Percentiles rank a stretch among this genome's conserved stretches.
phyloP scores from a whole-genome alignment of 2,888 invertebrate genomes.

The Apantesis nais region DNA sequence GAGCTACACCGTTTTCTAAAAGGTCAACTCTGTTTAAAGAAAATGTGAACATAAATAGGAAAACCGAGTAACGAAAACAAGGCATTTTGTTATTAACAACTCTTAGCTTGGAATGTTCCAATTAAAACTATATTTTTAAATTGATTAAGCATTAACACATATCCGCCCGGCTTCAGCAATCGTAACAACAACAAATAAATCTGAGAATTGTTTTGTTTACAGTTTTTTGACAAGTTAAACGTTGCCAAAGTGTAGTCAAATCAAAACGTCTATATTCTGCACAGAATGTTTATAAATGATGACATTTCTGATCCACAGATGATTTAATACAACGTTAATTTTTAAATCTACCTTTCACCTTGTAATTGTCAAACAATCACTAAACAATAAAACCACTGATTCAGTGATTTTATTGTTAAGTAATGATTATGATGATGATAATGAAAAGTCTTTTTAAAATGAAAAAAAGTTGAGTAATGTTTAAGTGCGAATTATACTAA shows the following conservation, averaged over 20 bases:
- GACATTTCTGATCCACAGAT: neutral
- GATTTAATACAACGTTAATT: neutral
- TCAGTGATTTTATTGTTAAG: too few species aligned
- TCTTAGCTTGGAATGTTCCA: neutral
- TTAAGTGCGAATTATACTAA: too few species aligned
- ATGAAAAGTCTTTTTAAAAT: too few species aligned
- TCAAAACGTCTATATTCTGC: neutral
- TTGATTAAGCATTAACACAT: neutral
- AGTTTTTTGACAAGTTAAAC: conserved; percentile 3
- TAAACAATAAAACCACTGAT: neutral
- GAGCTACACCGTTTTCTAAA: conserved; percentile 87
- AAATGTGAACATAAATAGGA: conserved; percentile 40
- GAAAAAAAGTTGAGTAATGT: too few species aligned
- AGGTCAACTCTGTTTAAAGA: conserved; percentile 56
- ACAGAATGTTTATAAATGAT: too few species aligned
- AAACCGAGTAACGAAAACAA: conserved; percentile 23
- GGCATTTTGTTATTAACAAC: conserved; percentile 24
- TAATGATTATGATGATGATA: too few species aligned
- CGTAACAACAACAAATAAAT: neutral
- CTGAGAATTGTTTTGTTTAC: conserved; percentile 1
- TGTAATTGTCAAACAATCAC: neutral
- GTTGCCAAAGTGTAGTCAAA: neutral
- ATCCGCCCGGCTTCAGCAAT: conserved; percentile 2
- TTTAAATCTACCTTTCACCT: neutral
- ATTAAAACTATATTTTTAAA: neutral